Evolutionary conservation across 2,888 invertebrate species (phyloP), one percentile per base, ranked within the genome.

Genomic region (Epinotia ramella): DNA sequence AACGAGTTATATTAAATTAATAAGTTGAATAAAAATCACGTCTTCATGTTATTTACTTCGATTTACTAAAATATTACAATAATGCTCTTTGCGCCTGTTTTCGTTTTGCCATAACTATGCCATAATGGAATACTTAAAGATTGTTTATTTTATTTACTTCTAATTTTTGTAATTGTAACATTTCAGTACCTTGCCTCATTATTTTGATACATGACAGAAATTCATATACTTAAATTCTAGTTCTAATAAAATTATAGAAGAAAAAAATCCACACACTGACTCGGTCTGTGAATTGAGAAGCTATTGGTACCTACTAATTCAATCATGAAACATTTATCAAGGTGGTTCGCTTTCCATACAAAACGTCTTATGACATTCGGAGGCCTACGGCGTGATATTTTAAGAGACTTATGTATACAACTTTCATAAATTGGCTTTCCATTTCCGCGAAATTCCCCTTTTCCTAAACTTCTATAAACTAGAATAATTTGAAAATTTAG

Each of bases 141-240:
- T 49, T 49, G 44, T 16, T 4, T 53, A 2, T 53, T 53, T 7
- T 7, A n/a, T n/a, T 53, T n/a, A 53, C 49, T 53, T 2, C 49
- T 53, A n/a, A 13, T n/a, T 53, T 53, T 3, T 46, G 5, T 33
- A n/a, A 20, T 13, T n/a, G 13, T 40, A n/a, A n/a, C n/a, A 6
- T 20, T 40, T 18, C 20, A 68, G 0, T 24, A 59, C 44, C 20
- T 59, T 44, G 11, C 60, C 24, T 44, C 16, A 59, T 59, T 33
- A 68, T 24, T 68, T 46, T 13, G 7, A 24, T 44, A 59, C 6
- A 46, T 46, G 2, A 18, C 33, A 68, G 44, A 59, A 33, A 46
- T 68, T n/a, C n/a, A n/a, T 62, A 24, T 40, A n/a, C n/a, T n/a
- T n/a, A 24, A 53, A 67, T 20, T 65, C 73, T 68, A 73, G 33